These are phyloP conservation scores for Arvicanthis niloticus DNA, from an alignment of 2,113 vertebrate species.

Conservation along the genomic window DNA sequence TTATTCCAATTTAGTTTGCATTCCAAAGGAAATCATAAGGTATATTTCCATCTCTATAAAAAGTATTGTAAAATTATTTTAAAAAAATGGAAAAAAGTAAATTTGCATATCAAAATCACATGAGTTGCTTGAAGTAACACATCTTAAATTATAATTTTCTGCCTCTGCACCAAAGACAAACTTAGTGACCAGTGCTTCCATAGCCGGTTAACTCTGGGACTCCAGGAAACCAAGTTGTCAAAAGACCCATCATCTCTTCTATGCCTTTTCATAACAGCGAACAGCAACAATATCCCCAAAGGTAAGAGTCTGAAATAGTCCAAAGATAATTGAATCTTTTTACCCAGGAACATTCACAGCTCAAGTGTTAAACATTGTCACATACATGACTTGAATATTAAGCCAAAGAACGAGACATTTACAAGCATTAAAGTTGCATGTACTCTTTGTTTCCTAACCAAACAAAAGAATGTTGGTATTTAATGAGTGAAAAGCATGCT, in stretches of 20 bases:
- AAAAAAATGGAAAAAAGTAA: conserved; percentile 72
- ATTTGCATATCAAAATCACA: conserved; percentile 71
- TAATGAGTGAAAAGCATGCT: neutral
- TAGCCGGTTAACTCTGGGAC: neutral
- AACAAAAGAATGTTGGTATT: neutral
- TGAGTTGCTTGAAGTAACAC: conserved; percentile 64
- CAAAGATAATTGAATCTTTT: conserved; percentile 59
- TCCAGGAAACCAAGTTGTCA: neutral
- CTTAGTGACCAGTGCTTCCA: neutral
- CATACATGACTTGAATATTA: neutral
- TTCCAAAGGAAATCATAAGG: conserved; percentile 76
- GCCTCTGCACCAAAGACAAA: neutral
- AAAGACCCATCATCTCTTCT: conserved; percentile 69
- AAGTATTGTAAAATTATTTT: conserved; percentile 68
- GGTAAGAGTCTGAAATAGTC: conserved; percentile 92
- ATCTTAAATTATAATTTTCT: conserved; percentile 56
- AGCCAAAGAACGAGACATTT: conserved; percentile 3
- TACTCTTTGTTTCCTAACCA: neutral
- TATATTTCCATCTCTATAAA: conserved; percentile 56
- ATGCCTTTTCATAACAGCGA: conserved; percentile 96
- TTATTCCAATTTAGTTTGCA: conserved; percentile 81
- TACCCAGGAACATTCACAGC: neutral
- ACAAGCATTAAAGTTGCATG: neutral
- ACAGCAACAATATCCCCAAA: conserved; percentile 93
- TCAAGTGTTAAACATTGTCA: neutral